Conservation (phyloP, 2,797 vertebrate genomes). For the Sparus aurata region DNA sequence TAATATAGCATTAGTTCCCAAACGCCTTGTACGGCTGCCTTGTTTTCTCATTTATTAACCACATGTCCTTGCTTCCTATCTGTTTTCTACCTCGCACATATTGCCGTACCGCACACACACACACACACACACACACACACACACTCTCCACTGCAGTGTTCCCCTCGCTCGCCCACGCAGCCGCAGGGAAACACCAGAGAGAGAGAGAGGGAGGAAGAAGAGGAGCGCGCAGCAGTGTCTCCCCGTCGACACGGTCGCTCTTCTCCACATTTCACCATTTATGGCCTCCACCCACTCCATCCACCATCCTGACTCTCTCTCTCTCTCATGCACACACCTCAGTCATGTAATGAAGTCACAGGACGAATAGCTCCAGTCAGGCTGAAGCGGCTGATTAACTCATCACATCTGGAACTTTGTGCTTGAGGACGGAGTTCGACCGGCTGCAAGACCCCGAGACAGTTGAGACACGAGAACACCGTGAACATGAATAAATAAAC, state of each 20-base stretch:
- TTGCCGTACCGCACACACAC: background rate
- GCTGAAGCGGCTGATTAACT: conserved; percentile 30
- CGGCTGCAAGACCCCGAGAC: background rate
- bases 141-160: conserved; percentile 23
- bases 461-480: too few relatives aligned
- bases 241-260: conserved; percentile 21
- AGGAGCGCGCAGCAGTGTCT: conserved; percentile 37
- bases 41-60: background rate
- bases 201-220: conserved; percentile 16
- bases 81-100: conserved; percentile 1
- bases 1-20: background rate
- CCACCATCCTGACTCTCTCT: conserved; percentile 19
- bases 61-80: background rate
- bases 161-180: conserved; percentile 47
- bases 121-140: background rate
- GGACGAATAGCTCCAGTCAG: conserved; percentile 9
- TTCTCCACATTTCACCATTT: conserved; percentile 58
- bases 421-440: background rate
- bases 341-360: conserved; percentile 26
- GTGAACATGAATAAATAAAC: background rate
- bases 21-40: background rate
- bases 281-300: conserved; percentile 56
- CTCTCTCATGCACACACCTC: background rate
- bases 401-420: conserved; percentile 25
- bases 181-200: conserved; percentile 62